These are phyloP conservation scores for Lamellibrachia satsuma DNA, from an alignment of 2,888 invertebrate genomes.

Conservation along the genomic window DNA sequence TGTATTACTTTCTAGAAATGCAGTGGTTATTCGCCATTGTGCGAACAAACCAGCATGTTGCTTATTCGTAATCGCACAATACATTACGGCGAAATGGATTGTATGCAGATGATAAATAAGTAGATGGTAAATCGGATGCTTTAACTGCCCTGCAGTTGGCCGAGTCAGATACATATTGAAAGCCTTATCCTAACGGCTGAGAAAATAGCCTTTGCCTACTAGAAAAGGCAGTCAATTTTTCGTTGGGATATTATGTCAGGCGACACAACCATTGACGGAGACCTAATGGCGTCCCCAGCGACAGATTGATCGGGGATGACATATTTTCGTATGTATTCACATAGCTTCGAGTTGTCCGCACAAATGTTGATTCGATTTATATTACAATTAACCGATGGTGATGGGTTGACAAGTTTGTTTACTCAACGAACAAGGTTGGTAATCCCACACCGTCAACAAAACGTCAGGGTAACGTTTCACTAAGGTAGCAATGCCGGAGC, in stretches of 20 bases:
- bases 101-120: no score
- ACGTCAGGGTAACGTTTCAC: neutral
- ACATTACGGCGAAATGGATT: no score
- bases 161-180: no score
- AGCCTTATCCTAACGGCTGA: neutral
- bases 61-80: no score
- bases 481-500: no score
- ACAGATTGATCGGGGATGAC: neutral
- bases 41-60: no score
- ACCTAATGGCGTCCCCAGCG: neutral
- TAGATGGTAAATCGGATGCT: no score
- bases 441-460: neutral
- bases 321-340: no score
- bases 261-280: neutral
- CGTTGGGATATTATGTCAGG: neutral
- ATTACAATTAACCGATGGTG: neutral
- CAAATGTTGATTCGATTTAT: constrained; percentile 68
- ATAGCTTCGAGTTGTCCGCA: constrained; percentile 66
- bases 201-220: neutral
- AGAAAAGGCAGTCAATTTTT: neutral
- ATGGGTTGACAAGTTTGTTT: no score
- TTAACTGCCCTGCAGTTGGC: no score
- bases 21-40: no score
- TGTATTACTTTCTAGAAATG: no score
- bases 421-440: neutral